Evolutionary conservation across 37 sponge, comb jelly and placozoan genomes (phyloP), one percentile per base, ranked within the genome.

Genomic region (Diacarnus erythraeanus): DNA sequence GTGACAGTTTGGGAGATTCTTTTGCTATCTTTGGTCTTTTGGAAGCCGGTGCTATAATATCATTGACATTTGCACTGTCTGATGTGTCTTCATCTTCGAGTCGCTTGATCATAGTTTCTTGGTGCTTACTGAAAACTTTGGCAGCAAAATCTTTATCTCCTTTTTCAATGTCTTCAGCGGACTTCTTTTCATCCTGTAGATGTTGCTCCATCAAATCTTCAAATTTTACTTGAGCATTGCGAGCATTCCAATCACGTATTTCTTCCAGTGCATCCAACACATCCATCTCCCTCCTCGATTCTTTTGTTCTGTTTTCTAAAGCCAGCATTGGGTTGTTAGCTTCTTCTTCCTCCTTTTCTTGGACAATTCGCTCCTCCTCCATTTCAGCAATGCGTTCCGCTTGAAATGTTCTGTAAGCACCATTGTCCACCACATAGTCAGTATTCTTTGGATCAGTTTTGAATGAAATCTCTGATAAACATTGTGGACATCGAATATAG

Each of bases 241-340:
- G 79, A n/a, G 97, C 89, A 84, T 98, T 98, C 44, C 70, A 84
- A 69, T 98, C 99, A 33, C 94, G 87, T 17, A 98, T 88, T 42
- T 96, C 99, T 56, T 98, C 99, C 57, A 98, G 59, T 2, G 96
- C 96, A 86, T 98, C 99, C 2, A 98, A 65, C 2, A 98, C 86
- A 67, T 98, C 99, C 97, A 98, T 98, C 61, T 98, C 99, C n/a
- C 76, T 64, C 30, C 95, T 79, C 3, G 97, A 94, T 27, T 98
- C 99, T 31, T 93, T 93, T 2, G 99, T 98, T 26, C 99, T 74
- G 38, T 93, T 91, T 57, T 98, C 99, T 0, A 98, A 78, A 20
- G 97, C 92, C 42, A 90, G 42, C 99, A 98, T 98, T 60, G 99
- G 99, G 74, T 98, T 96, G 25, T 90, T 91, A 30, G 92, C 87